Evolutionary conservation across 2,888 invertebrate species (phyloP).

Genomic region (Eupithecia abbreviata): DNA sequence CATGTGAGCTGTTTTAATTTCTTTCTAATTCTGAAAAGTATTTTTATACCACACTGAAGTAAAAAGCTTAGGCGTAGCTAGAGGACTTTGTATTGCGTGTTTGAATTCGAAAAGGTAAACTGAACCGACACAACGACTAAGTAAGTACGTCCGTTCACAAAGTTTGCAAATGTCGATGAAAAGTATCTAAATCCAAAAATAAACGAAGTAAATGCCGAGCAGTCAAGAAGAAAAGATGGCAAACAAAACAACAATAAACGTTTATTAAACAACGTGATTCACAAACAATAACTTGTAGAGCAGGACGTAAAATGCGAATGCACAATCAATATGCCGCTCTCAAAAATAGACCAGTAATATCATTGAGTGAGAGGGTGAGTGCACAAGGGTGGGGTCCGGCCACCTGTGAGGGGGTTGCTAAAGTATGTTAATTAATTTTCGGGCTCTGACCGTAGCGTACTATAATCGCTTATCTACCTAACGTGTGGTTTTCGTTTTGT

Average conservation of each 20-base stretch:
- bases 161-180: neutral
- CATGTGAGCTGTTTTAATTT: conserved; percentile 39
- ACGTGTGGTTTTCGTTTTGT: conserved; percentile 75
- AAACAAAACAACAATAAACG: conserved; percentile 4
- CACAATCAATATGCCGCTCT: conserved; percentile 35
- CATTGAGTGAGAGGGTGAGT: conserved; percentile 46
- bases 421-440: conserved; percentile 85
- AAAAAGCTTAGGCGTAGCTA: neutral
- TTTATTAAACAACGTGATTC: neutral
- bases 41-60: conserved; percentile 12
- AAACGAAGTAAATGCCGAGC: neutral
- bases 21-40: conserved; percentile 35
- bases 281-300: conserved; percentile 19
- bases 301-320: conserved; percentile 18
- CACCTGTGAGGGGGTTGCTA: conserved; percentile 77
- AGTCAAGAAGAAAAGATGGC: neutral
- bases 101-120: neutral
- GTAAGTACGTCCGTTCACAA: neutral
- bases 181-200: neutral
- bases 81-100: neutral
- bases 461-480: conserved; percentile 41
- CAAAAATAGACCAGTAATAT: conserved; percentile 38
- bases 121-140: neutral
- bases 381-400: conserved; percentile 58
- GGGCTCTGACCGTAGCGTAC: conserved; percentile 74